Conservation (phyloP, 2,888 invertebrate genomes). For the Papilio protenor region DNA sequence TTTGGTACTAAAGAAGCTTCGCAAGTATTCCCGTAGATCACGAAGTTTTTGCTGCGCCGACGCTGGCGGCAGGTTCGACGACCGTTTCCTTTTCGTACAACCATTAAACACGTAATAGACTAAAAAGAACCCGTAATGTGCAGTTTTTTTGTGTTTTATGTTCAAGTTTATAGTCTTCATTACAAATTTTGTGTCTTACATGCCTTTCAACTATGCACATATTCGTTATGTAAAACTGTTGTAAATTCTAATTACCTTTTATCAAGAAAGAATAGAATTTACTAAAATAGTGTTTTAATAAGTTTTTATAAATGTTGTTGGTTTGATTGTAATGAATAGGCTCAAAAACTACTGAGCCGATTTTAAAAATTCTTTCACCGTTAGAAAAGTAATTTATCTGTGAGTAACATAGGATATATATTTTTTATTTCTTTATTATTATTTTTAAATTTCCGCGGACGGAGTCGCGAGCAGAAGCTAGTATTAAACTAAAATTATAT, state of each 20-base stretch:
- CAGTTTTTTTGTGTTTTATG: conserved; percentile 15
- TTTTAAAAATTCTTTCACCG: no score
- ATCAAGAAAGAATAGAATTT: not conserved
- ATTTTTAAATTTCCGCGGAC: no score
- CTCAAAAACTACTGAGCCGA: no score
- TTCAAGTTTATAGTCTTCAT: conserved; percentile 10
- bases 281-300: no score
- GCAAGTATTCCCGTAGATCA: conserved; percentile 62
- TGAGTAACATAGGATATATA: no score
- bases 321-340: no score
- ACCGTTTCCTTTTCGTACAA: conserved; percentile 70
- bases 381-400: no score
- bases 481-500: no score
- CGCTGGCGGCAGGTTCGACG: conserved; percentile 59
- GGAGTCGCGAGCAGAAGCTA: no score
- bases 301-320: no score
- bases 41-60: conserved; percentile 63
- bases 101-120: conserved; percentile 48
- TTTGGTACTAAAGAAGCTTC: conserved; percentile 58
- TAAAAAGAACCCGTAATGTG: conserved; percentile 31
- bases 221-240: not conserved
- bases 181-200: not conserved
- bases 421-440: no score
- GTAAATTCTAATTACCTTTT: not conserved
- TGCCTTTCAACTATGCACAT: conserved; percentile 8